These are phyloP conservation scores for Hemicrepidius hirtus DNA, from an alignment of 2,888 invertebrate species.

Conservation along the genomic window DNA sequence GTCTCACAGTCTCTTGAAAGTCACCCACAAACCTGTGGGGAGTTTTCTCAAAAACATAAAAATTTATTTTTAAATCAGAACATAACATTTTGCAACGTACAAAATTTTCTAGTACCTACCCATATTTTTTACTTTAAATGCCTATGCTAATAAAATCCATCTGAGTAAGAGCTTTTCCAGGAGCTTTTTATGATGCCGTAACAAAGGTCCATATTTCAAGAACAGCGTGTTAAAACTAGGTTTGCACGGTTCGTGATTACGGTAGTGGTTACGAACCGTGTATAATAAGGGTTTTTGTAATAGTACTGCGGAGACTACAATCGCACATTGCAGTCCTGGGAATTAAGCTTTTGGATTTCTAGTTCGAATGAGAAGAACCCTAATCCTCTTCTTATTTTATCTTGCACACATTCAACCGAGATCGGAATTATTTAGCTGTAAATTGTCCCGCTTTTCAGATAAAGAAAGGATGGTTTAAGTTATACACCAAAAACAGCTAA, in stretches of 20 bases:
- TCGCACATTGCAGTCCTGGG: slow-evolving; percentile 9
- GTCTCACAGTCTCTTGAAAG: neutral
- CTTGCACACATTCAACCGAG: neutral
- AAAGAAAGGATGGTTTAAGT: neutral
- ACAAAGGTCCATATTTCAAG: slow-evolving; percentile 27
- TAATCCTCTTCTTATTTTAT: slow-evolving; percentile 5
- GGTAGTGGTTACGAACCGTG: slow-evolving; percentile 23
- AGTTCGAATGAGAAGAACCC: neutral
- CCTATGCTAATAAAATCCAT: slow-evolving; percentile 24
- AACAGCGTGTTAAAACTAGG: slow-evolving; percentile 27
- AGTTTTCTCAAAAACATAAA: no score
- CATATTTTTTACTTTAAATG: neutral
- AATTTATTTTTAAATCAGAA: no score
- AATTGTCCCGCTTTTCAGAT: neutral
- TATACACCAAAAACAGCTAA: no score
- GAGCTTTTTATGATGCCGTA: slow-evolving; percentile 5
- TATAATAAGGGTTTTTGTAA: slow-evolving; percentile 26
- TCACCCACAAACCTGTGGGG: no score
- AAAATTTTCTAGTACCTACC: neutral
- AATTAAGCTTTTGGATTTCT: slow-evolving; percentile 17
- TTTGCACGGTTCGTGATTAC: slow-evolving; percentile 24
- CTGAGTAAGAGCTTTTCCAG: slow-evolving; percentile 27
- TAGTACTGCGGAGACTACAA: neutral
- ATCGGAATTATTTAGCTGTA: slow-evolving; percentile 11
- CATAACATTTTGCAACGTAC: neutral